Conservation (phyloP, 2,888 invertebrate species). For the Sinelater perroti region DNA sequence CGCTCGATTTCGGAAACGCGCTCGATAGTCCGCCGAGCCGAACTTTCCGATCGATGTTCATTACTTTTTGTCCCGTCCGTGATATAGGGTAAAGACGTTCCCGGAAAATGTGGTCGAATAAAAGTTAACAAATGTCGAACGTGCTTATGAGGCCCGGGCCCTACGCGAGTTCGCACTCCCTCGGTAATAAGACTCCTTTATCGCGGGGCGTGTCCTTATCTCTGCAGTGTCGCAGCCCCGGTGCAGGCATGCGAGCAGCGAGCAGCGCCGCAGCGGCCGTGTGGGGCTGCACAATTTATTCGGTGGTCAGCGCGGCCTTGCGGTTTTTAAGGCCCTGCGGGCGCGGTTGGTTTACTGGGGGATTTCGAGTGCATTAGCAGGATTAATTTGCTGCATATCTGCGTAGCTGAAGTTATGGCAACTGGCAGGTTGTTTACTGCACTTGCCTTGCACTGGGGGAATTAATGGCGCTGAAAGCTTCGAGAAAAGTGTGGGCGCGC, state of each 20-base stretch:
- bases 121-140: slow-evolving; percentile 31
- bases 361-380: too few species aligned
- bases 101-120: slow-evolving; percentile 26
- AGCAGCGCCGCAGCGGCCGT: slow-evolving; percentile 26
- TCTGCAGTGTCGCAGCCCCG: slow-evolving; percentile 19
- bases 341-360: slow-evolving; percentile 20
- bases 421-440: too few species aligned
- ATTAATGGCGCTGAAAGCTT: too few species aligned
- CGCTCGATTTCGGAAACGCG: too few species aligned
- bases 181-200: slow-evolving; percentile 33
- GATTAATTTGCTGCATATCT: too few species aligned
- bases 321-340: slow-evolving; percentile 19
- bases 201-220: slow-evolving; percentile 33
- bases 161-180: slow-evolving; percentile 31
- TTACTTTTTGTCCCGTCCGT: too few species aligned
- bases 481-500: too few species aligned
- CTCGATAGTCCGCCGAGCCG: too few species aligned
- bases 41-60: too few species aligned
- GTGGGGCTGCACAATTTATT: slow-evolving; percentile 18
- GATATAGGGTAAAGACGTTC: slow-evolving; percentile 16
- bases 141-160: slow-evolving; percentile 23
- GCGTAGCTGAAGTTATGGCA: too few species aligned
- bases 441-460: too few species aligned
- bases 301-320: background rate
- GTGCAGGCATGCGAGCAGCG: slow-evolving; percentile 24